Conservation (phyloP, 2,113 vertebrate species). For the Pseudopodoces humilis region DNA sequence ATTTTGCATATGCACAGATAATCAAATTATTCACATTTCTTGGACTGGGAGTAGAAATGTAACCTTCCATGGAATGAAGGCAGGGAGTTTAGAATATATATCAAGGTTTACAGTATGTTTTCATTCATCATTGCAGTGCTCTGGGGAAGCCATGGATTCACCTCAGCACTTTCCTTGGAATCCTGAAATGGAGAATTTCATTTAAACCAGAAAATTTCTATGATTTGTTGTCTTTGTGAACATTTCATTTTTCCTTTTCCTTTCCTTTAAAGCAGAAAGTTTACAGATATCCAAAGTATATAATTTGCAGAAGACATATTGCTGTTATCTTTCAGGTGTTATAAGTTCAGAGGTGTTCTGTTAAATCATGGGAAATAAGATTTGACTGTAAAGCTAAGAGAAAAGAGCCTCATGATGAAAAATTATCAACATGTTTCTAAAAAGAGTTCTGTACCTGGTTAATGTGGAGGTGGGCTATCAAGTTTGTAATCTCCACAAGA, state of each 20-base stretch:
- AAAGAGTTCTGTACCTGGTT: not conserved
- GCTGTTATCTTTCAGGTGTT: not conserved
- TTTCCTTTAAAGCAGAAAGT: not conserved
- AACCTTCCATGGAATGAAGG: not conserved
- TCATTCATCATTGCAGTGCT: not conserved
- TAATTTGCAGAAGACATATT: not conserved
- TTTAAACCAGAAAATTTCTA: not conserved
- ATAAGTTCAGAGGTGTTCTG: not conserved
- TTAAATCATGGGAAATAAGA: not conserved
- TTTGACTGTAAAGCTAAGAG: not conserved
- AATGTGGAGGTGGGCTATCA: not conserved
- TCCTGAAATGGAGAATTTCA: not conserved
- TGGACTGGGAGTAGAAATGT: not conserved
- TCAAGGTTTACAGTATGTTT: not conserved
- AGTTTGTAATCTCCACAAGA: not conserved
- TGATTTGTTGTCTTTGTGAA: not conserved
- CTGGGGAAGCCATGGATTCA: not conserved
- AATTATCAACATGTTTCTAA: not conserved
- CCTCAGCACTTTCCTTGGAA: not conserved
- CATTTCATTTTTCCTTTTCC: not conserved
- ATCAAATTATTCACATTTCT: not conserved
- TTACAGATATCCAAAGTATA: not conserved
- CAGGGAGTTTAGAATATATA: not conserved
- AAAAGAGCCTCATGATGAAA: not conserved
- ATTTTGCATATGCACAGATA: not conserved